phyloP scores from a whole-genome alignment of 2,888 invertebrate genomes.

The Julus scanicus region DNA sequence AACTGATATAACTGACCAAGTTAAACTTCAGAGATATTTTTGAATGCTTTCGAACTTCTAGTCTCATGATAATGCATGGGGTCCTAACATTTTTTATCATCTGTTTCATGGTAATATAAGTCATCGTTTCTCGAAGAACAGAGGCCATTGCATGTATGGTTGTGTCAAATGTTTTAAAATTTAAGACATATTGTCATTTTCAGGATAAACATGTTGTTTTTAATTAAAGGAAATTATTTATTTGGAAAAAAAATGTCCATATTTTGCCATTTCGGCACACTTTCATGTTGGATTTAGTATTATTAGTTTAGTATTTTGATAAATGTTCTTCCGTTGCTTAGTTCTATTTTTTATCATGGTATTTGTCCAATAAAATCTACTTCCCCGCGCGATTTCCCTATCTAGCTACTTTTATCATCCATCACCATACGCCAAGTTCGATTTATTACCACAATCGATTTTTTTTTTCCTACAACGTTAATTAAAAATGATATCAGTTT shows the following conservation, averaged over 20 bases:
- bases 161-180: too few species aligned
- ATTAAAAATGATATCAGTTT: slow-evolving; percentile 30
- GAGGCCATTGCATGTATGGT: too few species aligned
- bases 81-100: too few species aligned
- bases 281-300: not conserved
- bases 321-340: not conserved
- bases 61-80: not conserved
- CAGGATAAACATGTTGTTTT: too few species aligned
- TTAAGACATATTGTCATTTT: too few species aligned
- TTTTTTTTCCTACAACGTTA: not conserved
- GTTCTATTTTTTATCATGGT: not conserved
- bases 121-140: too few species aligned
- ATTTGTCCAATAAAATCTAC: not conserved
- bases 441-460: not conserved
- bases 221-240: not conserved
- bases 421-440: not conserved
- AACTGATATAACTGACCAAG: not conserved
- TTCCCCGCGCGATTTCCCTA: not conserved
- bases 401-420: not conserved
- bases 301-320: not conserved
- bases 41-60: not conserved
- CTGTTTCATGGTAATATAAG: too few species aligned
- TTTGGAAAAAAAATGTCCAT: not conserved
- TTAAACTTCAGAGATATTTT: not conserved
- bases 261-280: not conserved